Evolutionary conservation across 2,888 invertebrate species (phyloP).

Genomic region (Epinotia nisella): DNA sequence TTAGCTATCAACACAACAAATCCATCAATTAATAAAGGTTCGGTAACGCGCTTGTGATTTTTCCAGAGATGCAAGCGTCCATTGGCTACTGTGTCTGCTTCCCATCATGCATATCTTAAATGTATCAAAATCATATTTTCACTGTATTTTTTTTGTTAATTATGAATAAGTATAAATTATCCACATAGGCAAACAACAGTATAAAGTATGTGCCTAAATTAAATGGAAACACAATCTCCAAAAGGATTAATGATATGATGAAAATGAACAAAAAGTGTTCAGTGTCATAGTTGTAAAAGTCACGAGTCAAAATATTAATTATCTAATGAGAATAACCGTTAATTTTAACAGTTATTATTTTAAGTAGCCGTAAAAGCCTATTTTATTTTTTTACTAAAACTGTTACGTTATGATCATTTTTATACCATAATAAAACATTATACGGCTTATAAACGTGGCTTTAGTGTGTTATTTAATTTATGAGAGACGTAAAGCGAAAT

Average conservation of each 20-base stretch:
- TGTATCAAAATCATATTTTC: too few species aligned
- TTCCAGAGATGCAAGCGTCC: too few species aligned
- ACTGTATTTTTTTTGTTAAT: too few species aligned
- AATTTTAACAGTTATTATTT: constrained; percentile 16
- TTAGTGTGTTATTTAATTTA: constrained; percentile 43
- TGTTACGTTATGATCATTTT: constrained; percentile 41
- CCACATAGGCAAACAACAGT: neutral
- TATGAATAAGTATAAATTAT: neutral
- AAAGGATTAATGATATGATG: too few species aligned
- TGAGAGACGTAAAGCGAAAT: constrained; percentile 33
- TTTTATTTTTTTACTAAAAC: constrained; percentile 30
- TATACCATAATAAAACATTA: constrained; percentile 42
- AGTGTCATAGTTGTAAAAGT: neutral
- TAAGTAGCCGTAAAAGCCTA: constrained; percentile 5
- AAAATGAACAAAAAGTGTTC: neutral
- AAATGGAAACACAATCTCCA: neutral
- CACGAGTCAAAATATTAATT: neutral
- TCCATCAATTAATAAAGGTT: too few species aligned
- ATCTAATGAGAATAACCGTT: neutral
- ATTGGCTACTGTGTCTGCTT: too few species aligned
- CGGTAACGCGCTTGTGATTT: too few species aligned
- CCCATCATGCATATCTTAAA: too few species aligned
- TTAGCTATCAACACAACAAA: too few species aligned
- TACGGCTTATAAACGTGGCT: constrained; percentile 34
- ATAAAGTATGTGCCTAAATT: neutral